A percentile compares a stretch with the other conserved stretches of the same genome.
phyloP scores from a whole-genome alignment of 2,888 invertebrate genomes.

The Spilarctia lutea region DNA sequence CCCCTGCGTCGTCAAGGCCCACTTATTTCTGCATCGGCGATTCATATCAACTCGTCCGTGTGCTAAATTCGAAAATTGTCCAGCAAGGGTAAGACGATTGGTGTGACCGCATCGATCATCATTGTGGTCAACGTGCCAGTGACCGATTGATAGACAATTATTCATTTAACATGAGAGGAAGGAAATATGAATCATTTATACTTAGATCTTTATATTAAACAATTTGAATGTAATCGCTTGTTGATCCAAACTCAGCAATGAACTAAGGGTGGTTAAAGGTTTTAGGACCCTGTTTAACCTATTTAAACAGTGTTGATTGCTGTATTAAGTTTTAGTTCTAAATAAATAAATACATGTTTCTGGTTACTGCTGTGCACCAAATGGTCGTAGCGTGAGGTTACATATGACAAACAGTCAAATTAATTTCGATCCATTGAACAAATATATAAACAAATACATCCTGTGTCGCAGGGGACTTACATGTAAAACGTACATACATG shows the following conservation, averaged over 20 bases:
- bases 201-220: neutral
- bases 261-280: too few relatives aligned
- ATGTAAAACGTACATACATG: too few relatives aligned
- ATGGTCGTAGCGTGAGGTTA: too few relatives aligned
- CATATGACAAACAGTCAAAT: too few relatives aligned
- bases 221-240: neutral
- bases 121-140: neutral
- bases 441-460: too few relatives aligned
- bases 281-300: too few relatives aligned
- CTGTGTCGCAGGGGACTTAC: too few relatives aligned
- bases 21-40: neutral
- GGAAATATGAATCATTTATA: neutral
- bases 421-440: too few relatives aligned
- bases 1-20: neutral
- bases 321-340: too few relatives aligned
- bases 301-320: too few relatives aligned
- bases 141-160: neutral
- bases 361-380: too few relatives aligned
- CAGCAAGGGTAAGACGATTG: constrained; percentile 18
- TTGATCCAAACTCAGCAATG: neutral
- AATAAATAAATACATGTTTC: too few relatives aligned
- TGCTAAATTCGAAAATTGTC: constrained; percentile 43
- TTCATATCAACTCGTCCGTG: constrained; percentile 21
- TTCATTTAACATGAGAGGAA: neutral
- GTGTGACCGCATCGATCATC: constrained; percentile 14